Evolutionary conservation across 2,888 invertebrate species (phyloP).

Genomic region (Mythimna pallens): DNA sequence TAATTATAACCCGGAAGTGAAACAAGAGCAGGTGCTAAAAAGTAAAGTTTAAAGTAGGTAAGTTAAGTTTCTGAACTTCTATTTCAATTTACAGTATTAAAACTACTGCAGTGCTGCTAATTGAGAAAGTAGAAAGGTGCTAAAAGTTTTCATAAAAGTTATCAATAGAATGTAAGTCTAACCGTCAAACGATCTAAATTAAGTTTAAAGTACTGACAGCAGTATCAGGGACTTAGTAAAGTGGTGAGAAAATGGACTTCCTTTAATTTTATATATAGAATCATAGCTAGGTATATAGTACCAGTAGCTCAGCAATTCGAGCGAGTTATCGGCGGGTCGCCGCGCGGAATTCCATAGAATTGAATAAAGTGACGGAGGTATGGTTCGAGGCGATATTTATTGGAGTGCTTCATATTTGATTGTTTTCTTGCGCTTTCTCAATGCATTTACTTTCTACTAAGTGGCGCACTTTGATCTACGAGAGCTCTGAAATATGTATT

Average conservation of each 20-base stretch:
- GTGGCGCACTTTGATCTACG: conserved; percentile 21
- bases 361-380: conserved; percentile 73
- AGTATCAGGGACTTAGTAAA: conserved; percentile 65
- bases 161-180: conserved; percentile 57
- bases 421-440: conserved; percentile 20
- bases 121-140: conserved; percentile 51
- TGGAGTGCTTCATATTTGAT: conserved; percentile 53
- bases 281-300: conserved; percentile 69
- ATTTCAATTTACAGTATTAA: conserved; percentile 33
- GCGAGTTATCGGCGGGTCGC: conserved; percentile 73
- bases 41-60: background rate
- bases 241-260: conserved; percentile 79
- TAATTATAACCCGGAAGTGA: conserved; percentile 41
- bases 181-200: conserved; percentile 72
- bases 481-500: conserved; percentile 2
- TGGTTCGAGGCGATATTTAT: conserved; percentile 70
- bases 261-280: conserved; percentile 74
- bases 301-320: conserved; percentile 77
- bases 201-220: conserved; percentile 70
- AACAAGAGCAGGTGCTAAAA: background rate
- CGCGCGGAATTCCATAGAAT: conserved; percentile 75
- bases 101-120: conserved; percentile 46
- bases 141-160: conserved; percentile 70
- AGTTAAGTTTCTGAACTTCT: conserved; percentile 16
- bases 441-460: conserved; percentile 15